Base-by-base conservation (phyloP, 2,113 vertebrate species). In the Tamias sibiricus region DNA sequence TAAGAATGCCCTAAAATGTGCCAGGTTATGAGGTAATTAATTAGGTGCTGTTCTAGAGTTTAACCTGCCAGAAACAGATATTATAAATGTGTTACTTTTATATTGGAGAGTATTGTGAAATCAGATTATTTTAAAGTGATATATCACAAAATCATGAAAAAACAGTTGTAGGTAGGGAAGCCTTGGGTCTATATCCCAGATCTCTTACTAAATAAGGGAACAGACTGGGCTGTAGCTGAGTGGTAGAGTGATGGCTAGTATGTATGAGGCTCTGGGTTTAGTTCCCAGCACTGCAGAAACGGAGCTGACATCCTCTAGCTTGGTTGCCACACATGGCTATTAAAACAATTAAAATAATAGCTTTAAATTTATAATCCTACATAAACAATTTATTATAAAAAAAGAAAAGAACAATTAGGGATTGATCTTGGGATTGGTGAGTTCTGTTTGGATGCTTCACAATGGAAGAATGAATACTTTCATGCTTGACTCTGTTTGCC, bases 11-110 rank as follows among this genome's bases (percentile, higher is more conserved):
- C 79, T 84, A 35, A 74, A 49, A 37, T 47, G 24, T 91, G 40
- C 90, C 49, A 19, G 19, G 9, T 89, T 71, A 17, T 84, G 81
- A 95, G 59, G 16, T 86, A 66, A 59, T 62, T 84, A 88, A 69
- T 68, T 57, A 80, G 64, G 22, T 32, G 66, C 89, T 64, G 47
- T 82, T 90, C 24, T 79, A 88, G 44, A 92, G 72, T 85, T 90
- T 57, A 69, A 93, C 62, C 47, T 95, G 68, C 42, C 91, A 94
- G 35, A 22, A 71, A 40, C 44, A 57, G 20, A 35, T 85, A 72
- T 81, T 93, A 9, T 4, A 85, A 26, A 76, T 64, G 22, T 80
- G 17, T 20, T 68, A 71, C 30, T 26, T 37, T 42, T 22, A 22
- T 57, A 57, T 57, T 57, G 54, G 20, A 57, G 19, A 57, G 20